phyloP scores from a whole-genome alignment of 2,113 vertebrate genomes.

The Bothrops jararaca region DNA sequence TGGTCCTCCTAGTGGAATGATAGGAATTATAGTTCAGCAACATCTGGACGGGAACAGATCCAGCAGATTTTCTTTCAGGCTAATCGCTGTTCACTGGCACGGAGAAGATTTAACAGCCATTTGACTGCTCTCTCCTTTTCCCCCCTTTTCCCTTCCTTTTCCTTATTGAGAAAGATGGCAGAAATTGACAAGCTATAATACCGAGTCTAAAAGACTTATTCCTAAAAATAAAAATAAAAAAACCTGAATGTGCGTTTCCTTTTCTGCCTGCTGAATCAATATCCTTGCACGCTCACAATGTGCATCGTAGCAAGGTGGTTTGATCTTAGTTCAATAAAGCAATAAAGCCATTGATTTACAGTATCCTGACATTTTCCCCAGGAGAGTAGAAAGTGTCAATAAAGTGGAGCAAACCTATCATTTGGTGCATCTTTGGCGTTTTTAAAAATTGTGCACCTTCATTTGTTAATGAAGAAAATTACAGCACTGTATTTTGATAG shows the following conservation, averaged over 20 bases:
- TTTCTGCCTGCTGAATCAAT: neutral
- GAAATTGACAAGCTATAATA: neutral
- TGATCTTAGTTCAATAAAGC: neutral
- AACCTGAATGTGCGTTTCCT: neutral
- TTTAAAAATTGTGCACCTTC: neutral
- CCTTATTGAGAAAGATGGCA: neutral
- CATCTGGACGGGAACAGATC: neutral
- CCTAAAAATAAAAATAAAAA: neutral
- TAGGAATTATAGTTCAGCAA: neutral
- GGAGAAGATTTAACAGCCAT: neutral
- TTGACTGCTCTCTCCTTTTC: neutral
- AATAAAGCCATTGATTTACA: neutral
- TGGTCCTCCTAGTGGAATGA: neutral
- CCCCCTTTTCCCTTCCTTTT: accelerated
- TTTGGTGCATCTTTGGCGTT: neutral
- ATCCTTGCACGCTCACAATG: neutral
- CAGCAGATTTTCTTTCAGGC: slow-evolving; percentile 20
- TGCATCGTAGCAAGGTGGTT: neutral
- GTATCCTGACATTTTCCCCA: neutral
- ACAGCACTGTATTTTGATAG: neutral
- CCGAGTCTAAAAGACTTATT: neutral
- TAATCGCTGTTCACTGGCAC: slow-evolving; percentile 24
- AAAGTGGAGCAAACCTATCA: neutral
- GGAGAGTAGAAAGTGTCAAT: neutral
- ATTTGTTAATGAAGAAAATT: neutral